Conservation (phyloP, 1,140 invertebrate species). For the Drosophila navojoa region DNA sequence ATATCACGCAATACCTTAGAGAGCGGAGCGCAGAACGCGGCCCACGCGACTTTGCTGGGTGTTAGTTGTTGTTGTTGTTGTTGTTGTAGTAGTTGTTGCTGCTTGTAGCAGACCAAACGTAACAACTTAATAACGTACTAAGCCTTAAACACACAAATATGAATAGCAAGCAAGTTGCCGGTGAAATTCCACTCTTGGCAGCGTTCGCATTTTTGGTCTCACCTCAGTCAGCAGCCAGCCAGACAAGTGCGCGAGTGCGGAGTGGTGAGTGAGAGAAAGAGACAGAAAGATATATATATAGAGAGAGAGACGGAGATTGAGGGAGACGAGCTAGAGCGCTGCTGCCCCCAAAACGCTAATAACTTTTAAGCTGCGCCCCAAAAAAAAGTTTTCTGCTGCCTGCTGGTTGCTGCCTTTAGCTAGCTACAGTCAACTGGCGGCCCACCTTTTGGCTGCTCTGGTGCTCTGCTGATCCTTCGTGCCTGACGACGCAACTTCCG, state of each 20-base stretch:
- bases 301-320: neutral
- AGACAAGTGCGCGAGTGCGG: constrained; percentile 4
- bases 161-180: constrained; percentile 65
- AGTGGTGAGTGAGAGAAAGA: neutral
- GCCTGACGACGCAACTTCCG: constrained; percentile 75
- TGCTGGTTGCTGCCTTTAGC: constrained; percentile 36
- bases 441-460: constrained; percentile 22
- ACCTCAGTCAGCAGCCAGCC: constrained; percentile 42
- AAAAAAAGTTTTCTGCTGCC: constrained; percentile 60
- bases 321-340: constrained; percentile 26
- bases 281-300: neutral
- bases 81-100: constrained; percentile 31
- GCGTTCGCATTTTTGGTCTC: constrained; percentile 63
- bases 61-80: constrained; percentile 35
- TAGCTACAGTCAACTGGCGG: constrained; percentile 5
- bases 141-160: constrained; percentile 81
- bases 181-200: constrained; percentile 47
- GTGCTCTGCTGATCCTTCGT: constrained; percentile 44
- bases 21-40: constrained; percentile 40
- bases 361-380: constrained; percentile 75
- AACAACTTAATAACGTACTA: constrained; percentile 83
- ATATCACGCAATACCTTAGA: constrained; percentile 80
- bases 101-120: constrained; percentile 75
- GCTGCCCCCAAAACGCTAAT: constrained; percentile 71
- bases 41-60: constrained; percentile 52